These are phyloP conservation scores for Strigamia maritima DNA, from an alignment of 2,888 invertebrate genomes.

Conservation along the genomic window DNA sequence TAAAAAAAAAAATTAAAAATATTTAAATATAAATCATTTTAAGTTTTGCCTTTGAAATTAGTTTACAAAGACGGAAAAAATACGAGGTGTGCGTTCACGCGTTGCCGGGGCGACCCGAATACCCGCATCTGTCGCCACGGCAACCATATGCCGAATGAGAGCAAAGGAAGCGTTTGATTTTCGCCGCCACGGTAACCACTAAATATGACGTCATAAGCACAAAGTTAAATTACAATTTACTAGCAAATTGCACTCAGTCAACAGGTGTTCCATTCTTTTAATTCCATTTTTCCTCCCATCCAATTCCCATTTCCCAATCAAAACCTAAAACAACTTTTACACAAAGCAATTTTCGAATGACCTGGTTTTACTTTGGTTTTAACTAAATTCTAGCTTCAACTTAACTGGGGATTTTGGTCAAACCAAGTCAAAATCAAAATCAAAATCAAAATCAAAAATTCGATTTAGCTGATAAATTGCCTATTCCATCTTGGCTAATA, in stretches of 20 bases:
- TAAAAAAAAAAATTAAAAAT: not conserved
- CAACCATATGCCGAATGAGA: conserved; percentile 5
- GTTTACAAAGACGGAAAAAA: not conserved
- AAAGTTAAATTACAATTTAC: conserved; percentile 12
- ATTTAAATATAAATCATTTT: not conserved
- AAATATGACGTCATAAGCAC: not conserved
- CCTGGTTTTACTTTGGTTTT: too few species aligned
- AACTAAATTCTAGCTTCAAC: too few species aligned
- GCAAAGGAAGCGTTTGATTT: not conserved
- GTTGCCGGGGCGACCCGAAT: conserved; percentile 16
- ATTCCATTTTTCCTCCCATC: not conserved
- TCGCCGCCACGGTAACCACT: conserved; percentile 16
- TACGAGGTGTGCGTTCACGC: conserved; percentile 16
- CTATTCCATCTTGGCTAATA: too few species aligned
- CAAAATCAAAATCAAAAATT: too few species aligned
- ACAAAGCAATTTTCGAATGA: too few species aligned
- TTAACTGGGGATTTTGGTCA: too few species aligned
- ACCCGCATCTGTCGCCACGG: conserved; percentile 8
- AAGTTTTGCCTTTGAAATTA: not conserved
- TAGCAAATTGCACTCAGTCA: not conserved
- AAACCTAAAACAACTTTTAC: too few species aligned
- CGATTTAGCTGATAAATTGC: too few species aligned
- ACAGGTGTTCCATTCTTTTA: not conserved
- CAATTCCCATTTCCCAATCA: too few species aligned
- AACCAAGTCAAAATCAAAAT: too few species aligned